phyloP scores from a whole-genome alignment of 2,888 invertebrate species.

The Ptilodon capucinus region DNA sequence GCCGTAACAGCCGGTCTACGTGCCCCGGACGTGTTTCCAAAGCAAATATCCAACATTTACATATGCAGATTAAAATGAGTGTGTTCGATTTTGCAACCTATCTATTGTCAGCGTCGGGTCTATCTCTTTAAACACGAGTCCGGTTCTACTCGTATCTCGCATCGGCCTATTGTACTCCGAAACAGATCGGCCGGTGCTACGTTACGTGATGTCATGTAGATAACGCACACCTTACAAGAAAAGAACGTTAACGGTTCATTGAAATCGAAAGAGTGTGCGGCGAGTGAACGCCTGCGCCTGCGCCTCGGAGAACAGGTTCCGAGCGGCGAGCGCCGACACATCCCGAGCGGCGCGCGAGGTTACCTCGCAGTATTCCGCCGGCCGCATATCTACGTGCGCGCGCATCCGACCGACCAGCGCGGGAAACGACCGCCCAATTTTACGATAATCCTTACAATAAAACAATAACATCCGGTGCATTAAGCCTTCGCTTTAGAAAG shows the following conservation, averaged over 20 bases:
- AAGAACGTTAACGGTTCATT: conserved; percentile 79
- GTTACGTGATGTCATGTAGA: conserved; percentile 65
- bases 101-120: conserved; percentile 20
- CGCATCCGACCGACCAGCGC: conserved; percentile 43
- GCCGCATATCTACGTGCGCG: conserved; percentile 68
- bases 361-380: conserved; percentile 71
- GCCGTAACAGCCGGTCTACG: conserved; percentile 54
- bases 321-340: conserved; percentile 53
- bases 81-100: conserved; percentile 24
- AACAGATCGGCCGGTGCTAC: conserved; percentile 38
- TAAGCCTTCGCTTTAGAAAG: conserved; percentile 6
- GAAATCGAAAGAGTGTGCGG: conserved; percentile 71
- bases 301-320: conserved; percentile 70
- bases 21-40: conserved; percentile 51
- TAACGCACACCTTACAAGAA: conserved; percentile 62
- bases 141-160: conserved; percentile 28
- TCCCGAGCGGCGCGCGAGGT: conserved; percentile 62
- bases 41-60: conserved; percentile 39
- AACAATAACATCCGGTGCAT: conserved; percentile 30
- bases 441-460: conserved; percentile 38
- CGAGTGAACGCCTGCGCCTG: conserved; percentile 58
- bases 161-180: conserved; percentile 28
- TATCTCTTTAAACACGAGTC: conserved; percentile 26
- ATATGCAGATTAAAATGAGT: conserved; percentile 30
- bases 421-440: conserved; percentile 43